phyloP scores from a whole-genome alignment of 2,797 vertebrate genomes.

The Pogoniulus pusillus region DNA sequence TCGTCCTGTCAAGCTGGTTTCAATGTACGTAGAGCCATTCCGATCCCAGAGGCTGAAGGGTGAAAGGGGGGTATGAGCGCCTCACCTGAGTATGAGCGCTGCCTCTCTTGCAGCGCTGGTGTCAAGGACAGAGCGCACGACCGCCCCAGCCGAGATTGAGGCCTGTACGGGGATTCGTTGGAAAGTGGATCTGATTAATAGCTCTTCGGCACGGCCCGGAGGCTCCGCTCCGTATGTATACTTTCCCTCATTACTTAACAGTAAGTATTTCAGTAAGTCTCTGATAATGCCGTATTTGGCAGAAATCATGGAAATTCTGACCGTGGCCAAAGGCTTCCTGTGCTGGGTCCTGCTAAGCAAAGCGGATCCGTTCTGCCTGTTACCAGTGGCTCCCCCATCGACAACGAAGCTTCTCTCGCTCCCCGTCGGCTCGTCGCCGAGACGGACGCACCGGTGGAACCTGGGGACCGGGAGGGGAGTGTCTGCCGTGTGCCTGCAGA shows the following conservation, averaged over 20 bases:
- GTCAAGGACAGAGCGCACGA: background rate
- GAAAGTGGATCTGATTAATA: background rate
- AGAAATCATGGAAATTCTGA: conserved; percentile 52
- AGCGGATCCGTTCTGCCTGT: conserved; percentile 35
- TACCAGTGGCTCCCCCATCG: background rate
- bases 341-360: conserved; percentile 18
- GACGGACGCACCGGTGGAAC: background rate
- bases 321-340: conserved; percentile 35
- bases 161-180: background rate
- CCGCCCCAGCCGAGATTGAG: background rate
- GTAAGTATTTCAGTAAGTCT: conserved; percentile 56
- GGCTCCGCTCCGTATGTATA: background rate
- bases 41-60: no score
- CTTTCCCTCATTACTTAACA: conserved; percentile 44
- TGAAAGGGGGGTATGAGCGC: rapidly evolving
- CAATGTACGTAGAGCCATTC: background rate
- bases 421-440: background rate
- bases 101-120: background rate
- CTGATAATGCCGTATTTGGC: conserved; percentile 42
- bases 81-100: conserved; percentile 27
- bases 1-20: background rate
- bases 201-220: background rate
- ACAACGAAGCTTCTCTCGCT: background rate
- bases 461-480: no score
- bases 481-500: background rate